Conservation (phyloP, 1,140 invertebrate species). For the Oedothorax gibbosus region DNA sequence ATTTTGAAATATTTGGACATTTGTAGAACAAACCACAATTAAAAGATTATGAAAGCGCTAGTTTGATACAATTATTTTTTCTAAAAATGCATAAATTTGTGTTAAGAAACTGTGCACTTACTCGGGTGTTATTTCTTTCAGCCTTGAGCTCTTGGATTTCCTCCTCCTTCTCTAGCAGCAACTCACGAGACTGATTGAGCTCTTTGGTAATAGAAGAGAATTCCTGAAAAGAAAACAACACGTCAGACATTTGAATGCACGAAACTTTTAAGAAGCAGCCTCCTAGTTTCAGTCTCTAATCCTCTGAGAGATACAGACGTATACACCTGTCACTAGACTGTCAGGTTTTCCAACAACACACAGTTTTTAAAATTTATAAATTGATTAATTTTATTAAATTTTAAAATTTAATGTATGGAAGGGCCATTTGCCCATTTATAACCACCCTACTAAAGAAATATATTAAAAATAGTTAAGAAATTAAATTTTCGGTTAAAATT, state of each 20-base stretch:
- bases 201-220: slow-evolving; percentile 97
- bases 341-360: too few species aligned
- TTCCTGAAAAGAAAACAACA: slow-evolving; percentile 79
- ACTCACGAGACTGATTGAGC: slow-evolving; percentile 91
- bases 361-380: too few species aligned
- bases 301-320: too few species aligned
- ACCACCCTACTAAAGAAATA: too few species aligned
- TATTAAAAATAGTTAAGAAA: not conserved
- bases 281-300: not conserved
- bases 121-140: slow-evolving; percentile 98
- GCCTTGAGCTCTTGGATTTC: slow-evolving; percentile 98
- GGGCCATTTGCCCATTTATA: too few species aligned
- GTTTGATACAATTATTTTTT: too few species aligned
- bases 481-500: too few species aligned
- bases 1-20: too few species aligned
- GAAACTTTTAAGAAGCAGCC: too few species aligned
- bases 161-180: slow-evolving; percentile 94
- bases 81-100: not conserved
- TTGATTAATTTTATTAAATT: not conserved
- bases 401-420: not conserved
- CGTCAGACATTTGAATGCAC: slow-evolving; percentile 11
- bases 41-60: too few species aligned
- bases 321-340: too few species aligned
- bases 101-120: slow-evolving; percentile 63
- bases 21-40: too few species aligned